phyloP scores from a whole-genome alignment of 1,140 invertebrate genomes.

The Matsumurasca onukii region DNA sequence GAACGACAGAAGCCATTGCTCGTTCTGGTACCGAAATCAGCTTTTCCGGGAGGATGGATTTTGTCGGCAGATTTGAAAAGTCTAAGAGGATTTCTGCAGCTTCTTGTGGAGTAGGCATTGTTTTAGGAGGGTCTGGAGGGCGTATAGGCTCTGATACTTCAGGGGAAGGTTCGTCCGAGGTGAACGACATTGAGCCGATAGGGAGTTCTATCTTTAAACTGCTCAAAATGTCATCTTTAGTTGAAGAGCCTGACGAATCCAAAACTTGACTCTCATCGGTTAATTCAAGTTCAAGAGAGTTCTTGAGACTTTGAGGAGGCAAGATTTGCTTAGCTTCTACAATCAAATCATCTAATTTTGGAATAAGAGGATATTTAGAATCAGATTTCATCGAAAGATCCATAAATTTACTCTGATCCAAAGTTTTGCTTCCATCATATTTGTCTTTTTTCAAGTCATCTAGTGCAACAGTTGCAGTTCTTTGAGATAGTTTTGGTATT shows the following conservation, averaged over 20 bases:
- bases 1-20: conserved; percentile 52
- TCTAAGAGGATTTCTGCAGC: conserved; percentile 62
- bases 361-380: conserved; percentile 32
- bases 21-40: conserved; percentile 43
- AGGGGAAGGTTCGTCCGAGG: conserved; percentile 29
- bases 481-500: conserved; percentile 75
- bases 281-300: conserved; percentile 8
- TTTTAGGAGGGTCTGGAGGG: conserved; percentile 28
- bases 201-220: conserved; percentile 42
- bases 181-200: conserved; percentile 35
- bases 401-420: conserved; percentile 22
- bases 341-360: conserved; percentile 35
- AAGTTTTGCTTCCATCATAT: conserved; percentile 26
- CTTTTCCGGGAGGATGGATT: conserved; percentile 44
- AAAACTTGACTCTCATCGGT: neutral
- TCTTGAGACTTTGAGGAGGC: conserved; percentile 1
- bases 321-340: conserved; percentile 21
- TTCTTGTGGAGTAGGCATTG: conserved; percentile 56
- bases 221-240: conserved; percentile 38
- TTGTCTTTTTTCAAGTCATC: conserved; percentile 28
- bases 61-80: conserved; percentile 63
- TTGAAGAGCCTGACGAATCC: neutral
- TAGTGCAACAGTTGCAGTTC: conserved; percentile 41
- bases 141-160: conserved; percentile 32
- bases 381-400: conserved; percentile 25